phyloP scores from a whole-genome alignment of 2,888 invertebrate species.

The Sycophila texana region DNA sequence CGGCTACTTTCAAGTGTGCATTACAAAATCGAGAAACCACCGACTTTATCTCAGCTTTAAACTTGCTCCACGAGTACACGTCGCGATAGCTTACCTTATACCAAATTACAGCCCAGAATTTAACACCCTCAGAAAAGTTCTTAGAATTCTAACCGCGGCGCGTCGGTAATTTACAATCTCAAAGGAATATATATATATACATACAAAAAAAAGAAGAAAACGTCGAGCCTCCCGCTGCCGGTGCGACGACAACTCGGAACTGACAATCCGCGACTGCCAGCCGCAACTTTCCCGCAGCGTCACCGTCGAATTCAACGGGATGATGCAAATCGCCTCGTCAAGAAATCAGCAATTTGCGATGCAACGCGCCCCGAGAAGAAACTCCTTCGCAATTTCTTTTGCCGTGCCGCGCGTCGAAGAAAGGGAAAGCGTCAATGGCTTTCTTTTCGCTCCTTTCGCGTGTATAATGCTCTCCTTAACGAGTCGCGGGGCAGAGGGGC shows the following conservation, averaged over 20 bases:
- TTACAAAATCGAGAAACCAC: too few species aligned
- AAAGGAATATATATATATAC: background rate
- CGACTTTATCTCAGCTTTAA: too few species aligned
- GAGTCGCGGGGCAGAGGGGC: slow-evolving; percentile 8
- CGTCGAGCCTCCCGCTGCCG: too few species aligned
- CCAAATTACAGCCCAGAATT: too few species aligned
- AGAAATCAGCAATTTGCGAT: slow-evolving; percentile 48
- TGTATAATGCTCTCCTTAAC: slow-evolving; percentile 11
- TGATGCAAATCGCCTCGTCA: slow-evolving; percentile 25
- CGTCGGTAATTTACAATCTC: too few species aligned
- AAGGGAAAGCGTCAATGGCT: background rate
- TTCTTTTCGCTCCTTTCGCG: background rate
- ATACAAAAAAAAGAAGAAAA: too few species aligned
- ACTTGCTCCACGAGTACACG: too few species aligned
- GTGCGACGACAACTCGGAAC: too few species aligned
- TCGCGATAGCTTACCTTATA: too few species aligned
- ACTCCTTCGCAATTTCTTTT: background rate
- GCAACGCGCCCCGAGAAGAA: slow-evolving; percentile 20
- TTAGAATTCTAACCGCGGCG: too few species aligned
- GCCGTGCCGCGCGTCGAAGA: background rate
- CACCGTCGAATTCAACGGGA: background rate
- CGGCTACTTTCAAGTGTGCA: too few species aligned
- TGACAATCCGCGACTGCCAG: background rate
- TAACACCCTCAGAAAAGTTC: too few species aligned
- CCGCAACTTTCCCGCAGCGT: background rate